Base-by-base conservation (phyloP, 2,888 invertebrate genomes). In the Dermolepida albohirtum region DNA sequence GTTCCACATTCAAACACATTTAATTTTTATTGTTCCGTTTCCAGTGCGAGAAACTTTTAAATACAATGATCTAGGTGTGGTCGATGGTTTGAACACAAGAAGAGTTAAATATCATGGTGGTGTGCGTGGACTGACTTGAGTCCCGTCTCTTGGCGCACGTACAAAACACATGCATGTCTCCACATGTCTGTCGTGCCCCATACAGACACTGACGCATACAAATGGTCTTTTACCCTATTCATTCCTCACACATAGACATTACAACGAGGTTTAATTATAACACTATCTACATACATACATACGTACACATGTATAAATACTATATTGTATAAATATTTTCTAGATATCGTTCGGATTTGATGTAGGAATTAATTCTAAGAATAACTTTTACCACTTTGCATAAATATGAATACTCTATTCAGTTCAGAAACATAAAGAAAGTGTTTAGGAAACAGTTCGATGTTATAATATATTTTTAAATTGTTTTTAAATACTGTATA, bases 61-160 rank as follows among this genome's bases (percentile, higher is more conserved):
- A 64, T 64, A 64, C 64, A 64, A 64, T 64, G 64, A 64, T 70
- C 69, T 69, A 72, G 72, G 72, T 72, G 72, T 70, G 72, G 69
- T 52, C 57, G 65, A 64, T 66, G 65, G 66, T 49, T 34, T 59
- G 64, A 66, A 66, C 67, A 66, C 52, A 70, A 68, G 70, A 70
- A 59, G 70, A 70, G 66, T 59, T 67, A 66, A 66, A 70, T 54
- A 64, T 64, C 44, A 52, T 44, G 29, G 40, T 54, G 51, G 54
- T 52, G 52, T 71, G 47, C 16, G 44, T 43, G 17, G 34, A 34
- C 34, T 34, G 34, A 34, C 34, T 34, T 34, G 34, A 34, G 34
- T 34, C 34, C 34, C 10, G 34, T 34, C 34, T 34, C 34, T 34
- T 34, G 34, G 34, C 59, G 10, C 14, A 14, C 29, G 10, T 44